Conservation (phyloP, 1,140 invertebrate species). For the Panagrolaimus sp. region DNA sequence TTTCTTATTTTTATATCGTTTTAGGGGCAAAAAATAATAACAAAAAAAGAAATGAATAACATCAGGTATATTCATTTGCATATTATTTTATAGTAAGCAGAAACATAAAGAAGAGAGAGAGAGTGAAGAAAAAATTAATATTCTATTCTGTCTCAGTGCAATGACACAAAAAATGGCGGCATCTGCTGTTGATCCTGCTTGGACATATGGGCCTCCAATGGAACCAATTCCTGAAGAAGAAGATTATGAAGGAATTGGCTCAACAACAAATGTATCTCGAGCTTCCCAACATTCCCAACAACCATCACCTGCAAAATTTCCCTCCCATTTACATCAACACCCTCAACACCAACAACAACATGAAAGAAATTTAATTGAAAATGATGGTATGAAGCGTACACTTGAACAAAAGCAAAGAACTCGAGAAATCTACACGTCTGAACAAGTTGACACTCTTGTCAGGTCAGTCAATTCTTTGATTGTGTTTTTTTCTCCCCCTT, state of each 20-base stretch:
- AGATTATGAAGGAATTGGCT: constrained; percentile 10
- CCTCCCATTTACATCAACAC: too few relatives aligned
- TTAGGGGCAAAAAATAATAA: too few relatives aligned
- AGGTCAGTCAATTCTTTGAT: not conserved
- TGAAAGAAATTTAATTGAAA: not conserved
- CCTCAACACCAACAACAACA: too few relatives aligned
- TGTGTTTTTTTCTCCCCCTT: too few relatives aligned
- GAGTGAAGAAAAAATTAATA: too few relatives aligned
- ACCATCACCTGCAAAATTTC: not conserved
- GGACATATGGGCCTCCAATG: constrained; percentile 4
- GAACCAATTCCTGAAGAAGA: constrained; percentile 12
- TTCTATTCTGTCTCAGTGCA: not conserved
- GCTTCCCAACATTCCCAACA: not conserved
- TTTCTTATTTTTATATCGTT: too few relatives aligned
- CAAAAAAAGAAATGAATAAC: too few relatives aligned
- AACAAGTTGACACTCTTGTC: constrained; percentile 17
- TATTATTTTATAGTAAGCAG: too few relatives aligned
- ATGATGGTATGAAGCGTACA: not conserved
- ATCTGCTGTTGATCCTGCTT: not conserved
- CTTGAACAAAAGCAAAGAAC: constrained; percentile 13
- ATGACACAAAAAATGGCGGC: not conserved
- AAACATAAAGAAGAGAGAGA: too few relatives aligned
- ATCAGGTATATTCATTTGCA: too few relatives aligned
- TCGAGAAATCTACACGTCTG: constrained; percentile 8
- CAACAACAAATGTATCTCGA: constrained; percentile 8